Evolutionary conservation across 1,140 invertebrate genomes (phyloP).

Genomic region (Antheraea pernyi): DNA sequence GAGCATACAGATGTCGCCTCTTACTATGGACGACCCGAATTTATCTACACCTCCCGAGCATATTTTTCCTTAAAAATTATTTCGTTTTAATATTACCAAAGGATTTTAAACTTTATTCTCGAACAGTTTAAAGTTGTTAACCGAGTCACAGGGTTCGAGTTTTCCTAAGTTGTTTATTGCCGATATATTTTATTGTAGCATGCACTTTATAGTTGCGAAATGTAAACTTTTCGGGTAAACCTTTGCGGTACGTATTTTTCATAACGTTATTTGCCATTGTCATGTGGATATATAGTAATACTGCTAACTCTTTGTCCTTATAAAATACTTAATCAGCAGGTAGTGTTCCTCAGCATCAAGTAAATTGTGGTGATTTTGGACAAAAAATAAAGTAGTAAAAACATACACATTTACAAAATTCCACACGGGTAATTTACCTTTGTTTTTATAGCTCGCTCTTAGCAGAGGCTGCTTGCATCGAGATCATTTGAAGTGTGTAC

Average conservation of each 20-base stretch:
- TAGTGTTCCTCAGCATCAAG: neutral
- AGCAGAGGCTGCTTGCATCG: neutral
- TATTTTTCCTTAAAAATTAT: conserved; percentile 19
- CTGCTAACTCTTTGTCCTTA: neutral
- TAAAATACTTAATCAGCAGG: no score
- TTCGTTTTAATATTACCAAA: conserved; percentile 13
- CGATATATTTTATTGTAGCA: conserved; percentile 39
- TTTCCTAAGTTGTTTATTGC: conserved; percentile 38
- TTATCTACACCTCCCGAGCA: conserved; percentile 23
- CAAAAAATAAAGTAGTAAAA: neutral
- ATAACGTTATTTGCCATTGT: conserved; percentile 6
- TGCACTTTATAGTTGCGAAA: conserved; percentile 36
- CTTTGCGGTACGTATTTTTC: conserved; percentile 40
- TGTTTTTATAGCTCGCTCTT: neutral
- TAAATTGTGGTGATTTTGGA: neutral
- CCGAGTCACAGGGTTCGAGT: conserved; percentile 2
- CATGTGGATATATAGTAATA: neutral
- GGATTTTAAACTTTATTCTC: conserved; percentile 12
- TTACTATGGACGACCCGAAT: conserved; percentile 13
- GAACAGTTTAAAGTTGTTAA: neutral
- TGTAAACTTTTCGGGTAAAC: conserved; percentile 27
- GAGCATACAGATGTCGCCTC: neutral
- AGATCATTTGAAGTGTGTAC: neutral
- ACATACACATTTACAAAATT: neutral
- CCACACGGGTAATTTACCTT: neutral